These are phyloP conservation scores for Bombus waltoni DNA, from an alignment of 1,140 invertebrate species.

Conservation along the genomic window DNA sequence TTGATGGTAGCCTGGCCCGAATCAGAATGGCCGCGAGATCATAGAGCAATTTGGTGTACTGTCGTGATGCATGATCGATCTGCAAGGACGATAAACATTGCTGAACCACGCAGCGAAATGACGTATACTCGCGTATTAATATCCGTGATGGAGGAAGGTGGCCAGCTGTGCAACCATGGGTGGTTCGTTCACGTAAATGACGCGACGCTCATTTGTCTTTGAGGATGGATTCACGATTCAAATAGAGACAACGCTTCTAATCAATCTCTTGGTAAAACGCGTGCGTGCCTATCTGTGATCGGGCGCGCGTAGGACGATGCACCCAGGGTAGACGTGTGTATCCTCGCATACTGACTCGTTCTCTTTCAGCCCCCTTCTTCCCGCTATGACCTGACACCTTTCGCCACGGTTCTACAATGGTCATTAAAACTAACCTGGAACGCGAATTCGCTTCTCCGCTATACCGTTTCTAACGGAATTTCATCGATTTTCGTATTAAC, in stretches of 20 bases:
- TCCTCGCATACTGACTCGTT: slow-evolving; percentile 10
- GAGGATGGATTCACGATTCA: slow-evolving; percentile 76
- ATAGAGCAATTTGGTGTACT: slow-evolving; percentile 65
- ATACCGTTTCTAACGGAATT: not conserved
- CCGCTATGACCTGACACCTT: slow-evolving; percentile 1
- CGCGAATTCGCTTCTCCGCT: not conserved
- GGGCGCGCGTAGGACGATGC: slow-evolving; percentile 32
- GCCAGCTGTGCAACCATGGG: slow-evolving; percentile 76
- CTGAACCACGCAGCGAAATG: slow-evolving; percentile 73
- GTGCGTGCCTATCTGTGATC: slow-evolving; percentile 49
- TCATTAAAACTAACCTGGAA: not conserved
- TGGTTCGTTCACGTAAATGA: slow-evolving; percentile 74
- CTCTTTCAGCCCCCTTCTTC: not conserved
- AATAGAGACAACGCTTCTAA: slow-evolving; percentile 73
- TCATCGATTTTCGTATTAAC: slow-evolving; percentile 15
- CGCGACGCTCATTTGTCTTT: slow-evolving; percentile 78
- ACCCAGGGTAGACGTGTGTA: slow-evolving; percentile 21
- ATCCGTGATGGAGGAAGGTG: slow-evolving; percentile 75
- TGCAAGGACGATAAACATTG: slow-evolving; percentile 78
- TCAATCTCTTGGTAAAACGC: slow-evolving; percentile 71
- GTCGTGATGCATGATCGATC: slow-evolving; percentile 74
- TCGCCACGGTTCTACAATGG: not conserved
- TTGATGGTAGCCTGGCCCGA: not conserved
- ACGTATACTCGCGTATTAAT: slow-evolving; percentile 78
- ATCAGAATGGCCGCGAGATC: slow-evolving; percentile 55